Base-by-base conservation (phyloP, 2,888 invertebrate species). In the Pecten maximus region DNA sequence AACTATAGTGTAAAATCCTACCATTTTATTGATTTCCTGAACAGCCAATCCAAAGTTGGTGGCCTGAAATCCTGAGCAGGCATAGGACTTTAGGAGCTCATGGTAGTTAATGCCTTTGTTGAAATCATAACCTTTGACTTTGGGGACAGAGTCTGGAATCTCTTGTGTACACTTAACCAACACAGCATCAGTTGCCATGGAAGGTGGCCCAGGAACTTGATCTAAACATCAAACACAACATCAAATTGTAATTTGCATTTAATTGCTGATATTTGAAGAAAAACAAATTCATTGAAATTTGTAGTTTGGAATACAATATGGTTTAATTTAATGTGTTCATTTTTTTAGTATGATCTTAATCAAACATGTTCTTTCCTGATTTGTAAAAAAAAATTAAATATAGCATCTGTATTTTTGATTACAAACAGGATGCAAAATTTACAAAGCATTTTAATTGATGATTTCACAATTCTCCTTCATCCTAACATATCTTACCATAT, bases 51-150 rank as follows among this genome's bases (percentile, higher is more conserved):
- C 99, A 96, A 99, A 98, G 97, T 98, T 99, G 0, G 99, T 99
- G 0, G 99, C 99, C 97, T 99, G 99, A 97, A 99, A 99, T n/a
- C 99, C 99, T 39, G 98, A 98, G 91, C 97, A 97, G 48, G 97
- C 96, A 96, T 98, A 99, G 44, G 98, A 98, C 93, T 98, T 97
- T 87, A 99, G 97, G 90, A 99, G 97, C 95, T 98, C 98, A 93
- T 98, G 98, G 96, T 99, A 99, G 97, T 99, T 98, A 12, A 99
- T 92, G 97, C 88, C 99, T 98, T 96, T 90, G 96, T 99, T 99
- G 98, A 99, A 99, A 96, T 99, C 98, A 97, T 99, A 99, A 91
- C 94, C 99, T 97, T 95, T 94, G 8, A 97, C 96, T n/a, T 93
- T 93, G 48, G 93, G 98, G 94, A 94, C 93, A 3, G 97, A 97